These are phyloP conservation scores for Conger conger DNA, from an alignment of 2,113 vertebrate genomes.

Conservation along the genomic window DNA sequence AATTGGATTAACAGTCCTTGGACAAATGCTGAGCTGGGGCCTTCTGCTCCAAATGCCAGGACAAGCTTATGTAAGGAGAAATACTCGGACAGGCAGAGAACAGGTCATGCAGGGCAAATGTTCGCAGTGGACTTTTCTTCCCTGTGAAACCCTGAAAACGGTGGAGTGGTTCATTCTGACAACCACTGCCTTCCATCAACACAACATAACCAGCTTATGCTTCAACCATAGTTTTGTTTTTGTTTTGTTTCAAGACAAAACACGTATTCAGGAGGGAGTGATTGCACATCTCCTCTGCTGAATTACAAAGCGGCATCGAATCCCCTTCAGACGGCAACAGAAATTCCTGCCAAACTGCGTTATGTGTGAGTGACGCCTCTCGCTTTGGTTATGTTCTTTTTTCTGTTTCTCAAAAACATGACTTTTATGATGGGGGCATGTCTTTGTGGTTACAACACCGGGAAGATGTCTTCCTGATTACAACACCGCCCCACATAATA, in stretches of 20 bases:
- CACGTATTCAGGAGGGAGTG: background rate
- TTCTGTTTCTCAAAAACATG: slow-evolving; percentile 41
- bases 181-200: background rate
- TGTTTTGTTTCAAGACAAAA: background rate
- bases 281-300: background rate
- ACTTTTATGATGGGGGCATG: slow-evolving; percentile 38
- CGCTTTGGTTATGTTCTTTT: slow-evolving; percentile 46
- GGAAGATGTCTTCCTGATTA: background rate
- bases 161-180: background rate
- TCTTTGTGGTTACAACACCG: background rate
- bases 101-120: background rate
- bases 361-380: slow-evolving; percentile 55
- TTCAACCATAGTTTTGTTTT: background rate
- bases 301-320: background rate
- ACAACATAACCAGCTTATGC: background rate
- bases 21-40: background rate
- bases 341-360: slow-evolving; percentile 50
- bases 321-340: slow-evolving; percentile 20
- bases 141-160: background rate
- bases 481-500: background rate
- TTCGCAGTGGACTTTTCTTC: background rate
- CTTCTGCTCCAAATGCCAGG: background rate
- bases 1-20: slow-evolving; percentile 13
- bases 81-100: background rate
- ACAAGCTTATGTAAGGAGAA: slow-evolving; percentile 5